Percentiles rank a stretch among this genome's conserved stretches.
Evolutionary conservation across 2,797 vertebrate genomes (phyloP).

Genomic region (Semotilus atromaculatus): DNA sequence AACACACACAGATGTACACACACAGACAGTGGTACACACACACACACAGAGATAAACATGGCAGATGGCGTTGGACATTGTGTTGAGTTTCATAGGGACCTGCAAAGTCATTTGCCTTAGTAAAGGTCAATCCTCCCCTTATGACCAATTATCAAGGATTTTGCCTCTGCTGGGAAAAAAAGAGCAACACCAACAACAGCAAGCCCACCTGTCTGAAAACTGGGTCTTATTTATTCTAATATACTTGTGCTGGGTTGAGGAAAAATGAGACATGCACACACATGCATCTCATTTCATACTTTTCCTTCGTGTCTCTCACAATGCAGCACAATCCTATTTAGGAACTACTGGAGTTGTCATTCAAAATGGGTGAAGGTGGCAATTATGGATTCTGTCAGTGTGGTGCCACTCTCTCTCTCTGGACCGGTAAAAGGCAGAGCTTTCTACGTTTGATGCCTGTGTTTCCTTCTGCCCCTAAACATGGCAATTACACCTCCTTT

Average conservation of each 20-base stretch:
- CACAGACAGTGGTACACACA: slow-evolving; percentile 29
- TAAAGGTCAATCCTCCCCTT: slow-evolving; percentile 75
- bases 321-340: slow-evolving; percentile 50
- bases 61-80: slow-evolving; percentile 78
- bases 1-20: slow-evolving; percentile 30
- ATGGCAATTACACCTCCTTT: slow-evolving; percentile 69
- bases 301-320: slow-evolving; percentile 30
- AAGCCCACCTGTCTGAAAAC: slow-evolving; percentile 66
- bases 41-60: slow-evolving; percentile 57
- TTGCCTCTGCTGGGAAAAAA: slow-evolving; percentile 69
- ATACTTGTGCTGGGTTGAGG: slow-evolving; percentile 17
- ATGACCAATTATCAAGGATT: slow-evolving; percentile 84
- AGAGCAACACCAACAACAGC: slow-evolving; percentile 49
- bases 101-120: slow-evolving; percentile 72
- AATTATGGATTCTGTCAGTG: slow-evolving; percentile 31
- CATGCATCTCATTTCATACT: slow-evolving; percentile 32
- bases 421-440: not conserved
- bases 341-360: slow-evolving; percentile 29
- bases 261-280: slow-evolving; percentile 22
- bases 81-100: slow-evolving; percentile 69
- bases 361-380: slow-evolving; percentile 30
- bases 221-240: slow-evolving; percentile 47
- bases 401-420: slow-evolving; percentile 21
- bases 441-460: slow-evolving; percentile 59
- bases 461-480: slow-evolving; percentile 65